A percentile compares a stretch with the other conserved stretches of the same genome.
Conservation (phyloP, 2,797 vertebrate genomes). For the Myotis myotis region DNA sequence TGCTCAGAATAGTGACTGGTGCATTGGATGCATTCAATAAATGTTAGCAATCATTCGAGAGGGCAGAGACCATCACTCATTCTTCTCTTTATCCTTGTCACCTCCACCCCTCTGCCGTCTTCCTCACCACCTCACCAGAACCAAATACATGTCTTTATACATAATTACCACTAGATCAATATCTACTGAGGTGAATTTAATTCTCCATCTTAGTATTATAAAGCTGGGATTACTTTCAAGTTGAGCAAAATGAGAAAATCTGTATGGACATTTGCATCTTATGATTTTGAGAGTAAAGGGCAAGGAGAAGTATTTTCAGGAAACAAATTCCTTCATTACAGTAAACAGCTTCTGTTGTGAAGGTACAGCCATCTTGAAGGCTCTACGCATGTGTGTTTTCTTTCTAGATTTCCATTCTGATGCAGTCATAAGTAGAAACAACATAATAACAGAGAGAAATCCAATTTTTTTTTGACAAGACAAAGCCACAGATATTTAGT, state of each 20-base stretch:
- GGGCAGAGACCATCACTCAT: neutral
- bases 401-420: conserved; percentile 24
- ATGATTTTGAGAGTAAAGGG: neutral
- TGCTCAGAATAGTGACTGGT: neutral
- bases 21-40: neutral
- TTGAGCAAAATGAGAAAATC: conserved; percentile 9
- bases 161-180: neutral
- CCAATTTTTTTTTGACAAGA: conserved; percentile 58
- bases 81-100: neutral
- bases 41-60: neutral
- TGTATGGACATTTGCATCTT: neutral
- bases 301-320: neutral
- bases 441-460: conserved; percentile 53
- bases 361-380: neutral
- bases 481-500: conserved; percentile 58
- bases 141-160: neutral
- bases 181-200: neutral
- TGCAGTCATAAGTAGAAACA: conserved; percentile 46
- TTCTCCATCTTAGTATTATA: conserved; percentile 12
- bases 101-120: neutral
- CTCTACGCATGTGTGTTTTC: neutral
- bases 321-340: neutral
- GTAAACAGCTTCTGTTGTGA: neutral
- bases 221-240: conserved; percentile 9
- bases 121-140: neutral